Conservation (phyloP, 2,888 invertebrate genomes). For the Linnaemya vulpina region DNA sequence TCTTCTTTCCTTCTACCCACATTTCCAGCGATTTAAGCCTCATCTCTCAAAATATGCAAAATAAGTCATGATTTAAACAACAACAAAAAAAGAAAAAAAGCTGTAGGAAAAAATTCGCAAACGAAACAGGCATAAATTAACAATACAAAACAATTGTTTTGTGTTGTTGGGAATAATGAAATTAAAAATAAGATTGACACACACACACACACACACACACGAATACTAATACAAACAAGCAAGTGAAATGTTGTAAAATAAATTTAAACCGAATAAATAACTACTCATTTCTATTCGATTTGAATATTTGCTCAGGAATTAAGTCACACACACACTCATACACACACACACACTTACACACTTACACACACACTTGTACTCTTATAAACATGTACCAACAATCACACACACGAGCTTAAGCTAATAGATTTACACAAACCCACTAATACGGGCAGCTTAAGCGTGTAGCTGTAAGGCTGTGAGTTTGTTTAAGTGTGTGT, state of each 20-base stretch:
- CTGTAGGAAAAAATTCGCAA: too few species aligned
- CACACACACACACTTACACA: neutral
- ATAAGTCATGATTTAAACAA: slow-evolving; percentile 49
- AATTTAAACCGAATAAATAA: neutral
- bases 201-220: slow-evolving; percentile 8
- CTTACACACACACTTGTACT: neutral
- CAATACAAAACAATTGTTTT: slow-evolving; percentile 70
- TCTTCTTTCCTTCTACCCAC: neutral
- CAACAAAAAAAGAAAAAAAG: slow-evolving; percentile 41
- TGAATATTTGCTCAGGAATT: slow-evolving; percentile 1
- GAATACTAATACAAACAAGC: too few species aligned
- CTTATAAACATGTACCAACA: neutral
- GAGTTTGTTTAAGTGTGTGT: neutral
- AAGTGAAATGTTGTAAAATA: slow-evolving; percentile 6
- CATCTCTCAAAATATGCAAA: slow-evolving; percentile 23
- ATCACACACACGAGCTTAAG: neutral
- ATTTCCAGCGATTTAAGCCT: neutral
- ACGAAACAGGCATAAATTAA: slow-evolving; percentile 22
- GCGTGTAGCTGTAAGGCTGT: too few species aligned
- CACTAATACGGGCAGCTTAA: neutral
- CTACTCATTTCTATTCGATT: slow-evolving; percentile 15
- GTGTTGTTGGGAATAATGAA: slow-evolving; percentile 56
- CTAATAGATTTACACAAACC: neutral
- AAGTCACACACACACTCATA: neutral
- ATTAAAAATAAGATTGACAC: slow-evolving; percentile 60